Conservation (phyloP, 2,797 vertebrate species). For the Lacerta bilineata region DNA sequence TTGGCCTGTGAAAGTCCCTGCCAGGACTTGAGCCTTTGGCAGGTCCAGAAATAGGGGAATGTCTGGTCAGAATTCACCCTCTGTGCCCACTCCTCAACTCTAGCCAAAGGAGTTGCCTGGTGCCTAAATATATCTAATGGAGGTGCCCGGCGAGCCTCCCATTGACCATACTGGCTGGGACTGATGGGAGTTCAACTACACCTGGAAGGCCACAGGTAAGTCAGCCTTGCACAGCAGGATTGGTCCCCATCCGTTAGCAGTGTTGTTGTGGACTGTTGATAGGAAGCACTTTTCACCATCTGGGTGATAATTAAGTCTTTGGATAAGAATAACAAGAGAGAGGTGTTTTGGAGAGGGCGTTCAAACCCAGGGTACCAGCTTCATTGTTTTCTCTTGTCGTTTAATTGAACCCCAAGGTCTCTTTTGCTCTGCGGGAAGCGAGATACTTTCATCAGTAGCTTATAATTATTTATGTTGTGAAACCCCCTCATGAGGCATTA, state of each 20-base stretch:
- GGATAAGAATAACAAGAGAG: slow-evolving; percentile 58
- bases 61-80: not conserved
- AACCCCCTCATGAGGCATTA: slow-evolving; percentile 34
- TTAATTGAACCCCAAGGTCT: slow-evolving; percentile 69
- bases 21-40: not conserved
- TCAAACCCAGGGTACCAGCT: slow-evolving; percentile 49
- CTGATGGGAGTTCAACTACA: too few species aligned
- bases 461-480: slow-evolving; percentile 63
- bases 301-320: slow-evolving; percentile 45
- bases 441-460: slow-evolving; percentile 49
- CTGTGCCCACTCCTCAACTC: not conserved
- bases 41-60: not conserved
- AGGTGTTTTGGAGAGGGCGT: slow-evolving; percentile 21
- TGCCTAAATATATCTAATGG: too few species aligned
- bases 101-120: not conserved
- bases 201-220: too few species aligned
- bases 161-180: too few species aligned
- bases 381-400: slow-evolving; percentile 62
- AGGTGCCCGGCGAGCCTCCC: too few species aligned
- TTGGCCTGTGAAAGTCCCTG: not conserved
- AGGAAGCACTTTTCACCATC: not conserved
- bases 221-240: not conserved
- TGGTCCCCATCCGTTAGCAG: not conserved
- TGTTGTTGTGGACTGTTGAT: not conserved
- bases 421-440: slow-evolving; percentile 47